These are phyloP conservation scores for Pseudorhiza aurosa DNA, from an alignment of 30 jellyfish, hydroid and myxozoan genomes.

Conservation along the genomic window DNA sequence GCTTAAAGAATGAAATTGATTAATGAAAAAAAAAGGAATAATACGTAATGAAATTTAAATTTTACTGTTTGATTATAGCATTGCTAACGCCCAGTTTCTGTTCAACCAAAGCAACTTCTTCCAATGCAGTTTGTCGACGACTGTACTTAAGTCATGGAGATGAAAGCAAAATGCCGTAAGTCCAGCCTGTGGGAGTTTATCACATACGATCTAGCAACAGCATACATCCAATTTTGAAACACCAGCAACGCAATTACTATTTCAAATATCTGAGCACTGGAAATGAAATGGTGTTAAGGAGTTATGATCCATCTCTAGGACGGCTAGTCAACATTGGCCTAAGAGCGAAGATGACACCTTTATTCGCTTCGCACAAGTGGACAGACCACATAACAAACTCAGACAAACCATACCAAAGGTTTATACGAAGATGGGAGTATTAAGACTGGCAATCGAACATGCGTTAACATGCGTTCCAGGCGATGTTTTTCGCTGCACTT, in stretches of 20 bases:
- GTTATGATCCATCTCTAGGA: not conserved
- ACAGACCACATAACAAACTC: conserved; percentile 11
- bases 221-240: conserved; percentile 22
- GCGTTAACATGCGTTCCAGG: conserved; percentile 12
- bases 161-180: conserved; percentile 49
- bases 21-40: too few species aligned
- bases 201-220: not conserved
- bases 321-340: not conserved
- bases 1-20: too few species aligned
- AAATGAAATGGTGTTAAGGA: not conserved
- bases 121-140: conserved; percentile 12
- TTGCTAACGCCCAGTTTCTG: too few species aligned
- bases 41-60: too few species aligned
- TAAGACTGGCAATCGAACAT: conserved; percentile 25
- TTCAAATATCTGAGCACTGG: not conserved
- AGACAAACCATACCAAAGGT: conserved; percentile 18
- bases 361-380: conserved; percentile 7
- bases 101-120: too few species aligned
- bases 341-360: not conserved
- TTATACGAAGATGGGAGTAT: conserved; percentile 27
- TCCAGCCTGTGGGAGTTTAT: conserved; percentile 39
- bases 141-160: conserved; percentile 26
- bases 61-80: too few species aligned
- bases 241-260: conserved; percentile 22
- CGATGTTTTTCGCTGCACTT: conserved; percentile 36